phyloP scores from a whole-genome alignment of 2,113 vertebrate species.

The Ictalurus punctatus region DNA sequence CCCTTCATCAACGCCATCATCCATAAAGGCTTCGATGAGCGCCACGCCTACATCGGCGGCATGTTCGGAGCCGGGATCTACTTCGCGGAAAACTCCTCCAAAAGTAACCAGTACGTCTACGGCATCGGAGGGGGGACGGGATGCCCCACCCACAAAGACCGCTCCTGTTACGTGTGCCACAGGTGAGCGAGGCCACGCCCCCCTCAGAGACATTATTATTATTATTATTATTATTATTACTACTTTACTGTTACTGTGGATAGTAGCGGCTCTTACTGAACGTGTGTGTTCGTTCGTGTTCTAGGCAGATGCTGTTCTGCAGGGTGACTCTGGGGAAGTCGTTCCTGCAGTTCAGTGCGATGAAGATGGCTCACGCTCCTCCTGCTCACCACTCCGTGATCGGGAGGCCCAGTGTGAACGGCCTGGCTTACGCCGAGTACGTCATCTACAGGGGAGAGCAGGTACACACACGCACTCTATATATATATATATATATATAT shows the following conservation, averaged over 20 bases:
- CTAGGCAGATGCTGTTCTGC: constrained; percentile 98
- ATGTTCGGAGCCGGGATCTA: constrained; percentile 99
- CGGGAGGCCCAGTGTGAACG: constrained; percentile 94
- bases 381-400: constrained; percentile 98
- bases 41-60: constrained; percentile 96
- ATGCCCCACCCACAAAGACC: constrained; percentile 96
- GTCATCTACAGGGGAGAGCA: constrained; percentile 99
- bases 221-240: too few relatives aligned
- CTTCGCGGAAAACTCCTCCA: constrained; percentile 98
- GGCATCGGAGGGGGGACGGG: constrained; percentile 97
- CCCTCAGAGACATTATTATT: too few relatives aligned
- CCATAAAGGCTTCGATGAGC: constrained; percentile 98
- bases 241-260: background rate
- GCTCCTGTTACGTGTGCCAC: constrained; percentile 96
- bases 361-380: constrained; percentile 99
- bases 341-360: constrained; percentile 98
- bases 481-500: background rate
- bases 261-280: background rate
- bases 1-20: constrained; percentile 99
- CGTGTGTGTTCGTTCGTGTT: constrained; percentile 31
- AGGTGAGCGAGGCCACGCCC: constrained; percentile 70
- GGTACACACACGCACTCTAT: constrained; percentile 72
- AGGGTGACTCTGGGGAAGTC: constrained; percentile 97
- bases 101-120: constrained; percentile 98
- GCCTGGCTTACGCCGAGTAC: constrained; percentile 95